A percentile compares a stretch with the other conserved stretches of the same genome.
Conservation (phyloP, 2,797 vertebrate genomes). For the Glossophaga mutica region DNA sequence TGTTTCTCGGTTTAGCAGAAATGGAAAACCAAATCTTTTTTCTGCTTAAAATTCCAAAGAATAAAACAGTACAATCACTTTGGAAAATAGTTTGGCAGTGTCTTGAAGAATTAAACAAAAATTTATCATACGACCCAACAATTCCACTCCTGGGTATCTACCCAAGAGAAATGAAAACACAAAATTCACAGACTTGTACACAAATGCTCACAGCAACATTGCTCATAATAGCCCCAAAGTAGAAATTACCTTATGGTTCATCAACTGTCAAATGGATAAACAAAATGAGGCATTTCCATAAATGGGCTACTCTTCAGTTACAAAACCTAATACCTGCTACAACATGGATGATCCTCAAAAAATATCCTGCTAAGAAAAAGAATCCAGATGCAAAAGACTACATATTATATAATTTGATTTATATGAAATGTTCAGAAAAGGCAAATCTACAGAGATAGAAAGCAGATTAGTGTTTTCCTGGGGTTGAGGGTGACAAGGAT, state of each 20-base stretch:
- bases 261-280: background rate
- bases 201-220: background rate
- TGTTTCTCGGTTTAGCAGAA: slow-evolving; percentile 13
- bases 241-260: background rate
- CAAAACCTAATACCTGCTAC: background rate
- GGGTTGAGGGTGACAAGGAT: background rate
- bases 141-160: background rate
- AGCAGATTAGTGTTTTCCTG: background rate
- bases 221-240: background rate
- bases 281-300: background rate
- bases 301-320: background rate
- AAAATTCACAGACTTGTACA: background rate
- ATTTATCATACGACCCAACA: background rate
- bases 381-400: background rate
- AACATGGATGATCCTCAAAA: background rate
- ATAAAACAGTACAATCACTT: background rate
- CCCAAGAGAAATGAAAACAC: slow-evolving; percentile 17
- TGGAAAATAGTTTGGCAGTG: background rate
- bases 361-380: background rate
- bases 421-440: background rate
- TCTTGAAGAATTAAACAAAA: background rate
- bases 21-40: background rate
- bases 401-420: background rate
- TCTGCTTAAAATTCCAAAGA: background rate
- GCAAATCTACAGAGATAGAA: background rate